phyloP scores from a whole-genome alignment of 2,888 invertebrate species.

The Drosophila melanosoma region DNA sequence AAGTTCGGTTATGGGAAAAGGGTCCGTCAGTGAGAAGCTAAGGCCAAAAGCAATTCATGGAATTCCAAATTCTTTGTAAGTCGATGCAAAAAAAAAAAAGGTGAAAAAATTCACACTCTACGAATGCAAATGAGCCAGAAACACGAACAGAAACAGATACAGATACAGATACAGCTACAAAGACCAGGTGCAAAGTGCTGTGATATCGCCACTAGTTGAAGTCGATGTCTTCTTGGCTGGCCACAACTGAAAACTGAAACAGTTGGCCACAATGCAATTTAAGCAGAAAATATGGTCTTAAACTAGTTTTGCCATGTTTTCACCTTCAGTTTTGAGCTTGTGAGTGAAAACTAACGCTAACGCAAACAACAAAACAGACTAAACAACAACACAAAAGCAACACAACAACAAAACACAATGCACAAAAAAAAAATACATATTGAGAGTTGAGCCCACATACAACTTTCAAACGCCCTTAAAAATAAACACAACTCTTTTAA shows the following conservation, averaged over 20 bases:
- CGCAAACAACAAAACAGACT: conserved; percentile 28
- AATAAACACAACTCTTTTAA: background rate
- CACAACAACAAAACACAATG: conserved; percentile 3
- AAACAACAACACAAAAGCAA: conserved; percentile 9
- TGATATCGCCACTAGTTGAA: background rate
- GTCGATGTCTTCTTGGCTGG: background rate
- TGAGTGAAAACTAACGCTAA: conserved; percentile 39
- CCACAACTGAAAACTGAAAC: conserved; percentile 61
- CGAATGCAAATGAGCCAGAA: conserved; percentile 52
- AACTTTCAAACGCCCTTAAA: conserved; percentile 28
- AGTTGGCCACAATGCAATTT: conserved; percentile 75
- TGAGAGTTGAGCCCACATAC: background rate
- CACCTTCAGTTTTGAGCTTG: conserved; percentile 24
- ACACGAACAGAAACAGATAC: background rate
- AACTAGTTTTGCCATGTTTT: conserved; percentile 73
- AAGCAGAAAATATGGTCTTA: conserved; percentile 79
- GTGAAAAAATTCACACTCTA: conserved; percentile 69
- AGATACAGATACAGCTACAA: background rate
- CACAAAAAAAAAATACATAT: background rate
- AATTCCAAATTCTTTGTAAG: conserved; percentile 67
- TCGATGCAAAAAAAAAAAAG: conserved; percentile 54
- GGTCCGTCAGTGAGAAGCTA: conserved; percentile 13
- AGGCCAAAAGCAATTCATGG: conserved; percentile 56
- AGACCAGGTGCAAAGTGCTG: conserved; percentile 20
- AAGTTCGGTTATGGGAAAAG: conserved; percentile 13